Percentiles rank a stretch among this genome's conserved stretches.
Conservation (phyloP, 2,113 vertebrate species). For the Cariama cristata region DNA sequence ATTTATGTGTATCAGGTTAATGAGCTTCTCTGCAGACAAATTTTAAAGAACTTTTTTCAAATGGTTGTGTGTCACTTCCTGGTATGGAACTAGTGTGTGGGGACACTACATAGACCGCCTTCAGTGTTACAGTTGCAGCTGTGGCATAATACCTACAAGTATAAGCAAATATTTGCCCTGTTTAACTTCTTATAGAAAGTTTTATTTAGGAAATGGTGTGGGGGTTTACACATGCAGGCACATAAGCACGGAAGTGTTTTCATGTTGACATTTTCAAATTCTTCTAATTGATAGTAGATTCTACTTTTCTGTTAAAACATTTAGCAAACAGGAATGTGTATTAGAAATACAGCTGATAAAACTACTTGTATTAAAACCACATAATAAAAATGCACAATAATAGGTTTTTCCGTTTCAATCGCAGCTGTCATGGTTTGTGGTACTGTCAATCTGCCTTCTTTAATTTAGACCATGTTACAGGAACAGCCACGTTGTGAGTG, state of each 20-base stretch:
- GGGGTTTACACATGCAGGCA: neutral
- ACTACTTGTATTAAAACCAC: neutral
- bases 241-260: neutral
- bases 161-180: neutral
- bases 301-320: neutral
- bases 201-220: neutral
- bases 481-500: neutral
- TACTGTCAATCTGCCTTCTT: neutral
- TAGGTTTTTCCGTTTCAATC: neutral
- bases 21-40: neutral
- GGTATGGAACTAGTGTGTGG: neutral
- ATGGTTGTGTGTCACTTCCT: constrained; percentile 18
- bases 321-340: neutral
- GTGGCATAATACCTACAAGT: neutral
- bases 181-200: neutral
- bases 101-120: neutral
- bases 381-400: neutral
- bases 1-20: neutral
- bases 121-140: neutral
- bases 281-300: neutral
- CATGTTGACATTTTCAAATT: neutral
- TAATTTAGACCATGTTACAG: neutral
- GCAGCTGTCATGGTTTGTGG: neutral
- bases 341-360: neutral
- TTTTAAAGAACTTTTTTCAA: neutral